phyloP scores from a whole-genome alignment of 2,888 invertebrate genomes.

The Dynastes maya region DNA sequence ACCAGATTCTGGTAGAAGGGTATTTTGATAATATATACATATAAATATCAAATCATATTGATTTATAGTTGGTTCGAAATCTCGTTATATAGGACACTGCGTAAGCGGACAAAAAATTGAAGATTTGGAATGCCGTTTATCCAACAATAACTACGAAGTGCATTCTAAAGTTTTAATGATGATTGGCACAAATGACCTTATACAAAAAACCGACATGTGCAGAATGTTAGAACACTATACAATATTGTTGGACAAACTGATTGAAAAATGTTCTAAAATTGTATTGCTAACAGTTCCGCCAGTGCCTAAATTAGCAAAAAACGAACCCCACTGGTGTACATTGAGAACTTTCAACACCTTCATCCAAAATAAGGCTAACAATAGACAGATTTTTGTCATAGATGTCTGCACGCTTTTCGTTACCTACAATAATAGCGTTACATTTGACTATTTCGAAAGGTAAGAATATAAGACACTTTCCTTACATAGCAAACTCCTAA shows the following conservation, averaged over 20 bases:
- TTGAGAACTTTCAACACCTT: background rate
- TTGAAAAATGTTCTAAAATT: constrained; percentile 21
- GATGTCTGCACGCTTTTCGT: background rate
- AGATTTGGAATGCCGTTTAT: constrained; percentile 21
- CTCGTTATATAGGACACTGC: constrained; percentile 32
- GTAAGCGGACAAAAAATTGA: constrained; percentile 44
- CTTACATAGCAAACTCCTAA: background rate
- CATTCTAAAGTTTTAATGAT: constrained; percentile 32
- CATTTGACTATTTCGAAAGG: background rate
- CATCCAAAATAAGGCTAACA: background rate
- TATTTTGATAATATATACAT: background rate
- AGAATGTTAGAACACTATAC: constrained; percentile 31
- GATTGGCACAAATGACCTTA: constrained; percentile 44
- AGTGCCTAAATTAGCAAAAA: constrained; percentile 14
- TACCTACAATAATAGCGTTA: background rate
- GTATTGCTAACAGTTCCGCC: constrained; percentile 40
- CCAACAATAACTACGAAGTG: background rate
- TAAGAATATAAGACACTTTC: background rate
- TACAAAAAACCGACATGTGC: constrained; percentile 13
- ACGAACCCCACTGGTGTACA: constrained; percentile 3
- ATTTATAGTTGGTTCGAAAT: background rate
- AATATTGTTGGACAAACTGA: constrained; percentile 10
- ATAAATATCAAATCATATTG: background rate
- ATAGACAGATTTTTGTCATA: background rate
- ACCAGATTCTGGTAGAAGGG: no score